Conservation (phyloP, 1,140 invertebrate species). For the Sinonovacula constricta region DNA sequence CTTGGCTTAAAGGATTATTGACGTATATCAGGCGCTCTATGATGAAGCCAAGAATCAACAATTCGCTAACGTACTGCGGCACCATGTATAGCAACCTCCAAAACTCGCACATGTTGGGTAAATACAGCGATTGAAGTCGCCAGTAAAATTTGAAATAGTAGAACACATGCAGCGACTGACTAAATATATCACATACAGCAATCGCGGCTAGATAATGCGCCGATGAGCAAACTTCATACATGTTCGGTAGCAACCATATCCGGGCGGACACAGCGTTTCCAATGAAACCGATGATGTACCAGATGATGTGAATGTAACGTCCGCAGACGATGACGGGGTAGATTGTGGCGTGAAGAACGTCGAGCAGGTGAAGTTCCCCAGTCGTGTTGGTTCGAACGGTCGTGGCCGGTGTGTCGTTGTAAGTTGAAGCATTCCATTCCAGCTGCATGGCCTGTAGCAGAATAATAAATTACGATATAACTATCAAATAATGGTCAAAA, state of each 20-base stretch:
- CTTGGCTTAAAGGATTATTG: constrained; percentile 89
- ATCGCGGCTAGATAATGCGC: constrained; percentile 59
- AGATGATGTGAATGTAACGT: constrained; percentile 47
- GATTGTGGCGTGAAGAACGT: constrained; percentile 23
- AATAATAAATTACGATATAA: no score
- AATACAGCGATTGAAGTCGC: constrained; percentile 49
- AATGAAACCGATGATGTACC: constrained; percentile 70
- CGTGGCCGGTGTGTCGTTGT: no score
- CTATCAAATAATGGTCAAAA: no score
- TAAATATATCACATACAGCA: constrained; percentile 55
- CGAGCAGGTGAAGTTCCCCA: constrained; percentile 14
- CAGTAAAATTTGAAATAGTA: constrained; percentile 61
- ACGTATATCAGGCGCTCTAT: constrained; percentile 96
- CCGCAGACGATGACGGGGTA: constrained; percentile 9
- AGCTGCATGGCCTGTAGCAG: no score
- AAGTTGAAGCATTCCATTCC: no score
- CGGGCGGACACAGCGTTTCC: constrained; percentile 70
- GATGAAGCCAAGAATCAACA: constrained; percentile 86
- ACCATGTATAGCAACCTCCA: constrained; percentile 64
- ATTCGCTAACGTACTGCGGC: constrained; percentile 64
- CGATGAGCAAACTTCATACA: constrained; percentile 65
- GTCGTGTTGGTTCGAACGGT: no score
- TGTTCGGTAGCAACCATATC: constrained; percentile 68
- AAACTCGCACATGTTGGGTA: constrained; percentile 54
- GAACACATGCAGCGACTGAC: constrained; percentile 55